Percentiles rank a stretch among this genome's conserved stretches.
phyloP scores from a whole-genome alignment of 2,797 vertebrate species.

The Leucoraja ocellata region DNA sequence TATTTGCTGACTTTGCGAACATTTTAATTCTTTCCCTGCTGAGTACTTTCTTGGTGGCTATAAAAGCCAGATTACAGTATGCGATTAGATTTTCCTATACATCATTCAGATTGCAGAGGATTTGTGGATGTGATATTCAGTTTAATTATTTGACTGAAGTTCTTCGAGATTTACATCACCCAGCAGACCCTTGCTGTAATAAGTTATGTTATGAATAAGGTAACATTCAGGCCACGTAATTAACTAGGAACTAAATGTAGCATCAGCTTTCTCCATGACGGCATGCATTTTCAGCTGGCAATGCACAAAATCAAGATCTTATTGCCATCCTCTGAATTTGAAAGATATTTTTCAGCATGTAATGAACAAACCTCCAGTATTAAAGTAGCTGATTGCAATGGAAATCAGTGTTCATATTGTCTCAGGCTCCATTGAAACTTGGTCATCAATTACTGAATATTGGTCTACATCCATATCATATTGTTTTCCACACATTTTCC shows the following conservation, averaged over 20 bases:
- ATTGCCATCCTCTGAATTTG: not conserved
- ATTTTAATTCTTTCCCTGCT: not conserved
- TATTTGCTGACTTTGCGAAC: not conserved
- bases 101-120: not conserved
- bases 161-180: slow-evolving; percentile 10
- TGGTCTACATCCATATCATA: not conserved
- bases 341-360: not conserved
- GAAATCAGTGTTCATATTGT: not conserved
- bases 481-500: too few relatives aligned
- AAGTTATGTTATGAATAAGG: slow-evolving; percentile 27
- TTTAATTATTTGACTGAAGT: slow-evolving; percentile 17
- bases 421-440: not conserved
- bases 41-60: not conserved
- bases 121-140: slow-evolving; percentile 19
- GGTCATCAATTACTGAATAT: not conserved
- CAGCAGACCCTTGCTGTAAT: not conserved
- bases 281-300: not conserved
- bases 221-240: not conserved
- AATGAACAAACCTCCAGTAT: not conserved
- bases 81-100: not conserved
- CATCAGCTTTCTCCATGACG: slow-evolving; percentile 2
- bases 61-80: not conserved
- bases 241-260: slow-evolving; percentile 31
- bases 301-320: slow-evolving; percentile 8
- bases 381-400: not conserved